Conservation (phyloP, 2,113 vertebrate species). For the Sarotherodon lohbergeri region DNA sequence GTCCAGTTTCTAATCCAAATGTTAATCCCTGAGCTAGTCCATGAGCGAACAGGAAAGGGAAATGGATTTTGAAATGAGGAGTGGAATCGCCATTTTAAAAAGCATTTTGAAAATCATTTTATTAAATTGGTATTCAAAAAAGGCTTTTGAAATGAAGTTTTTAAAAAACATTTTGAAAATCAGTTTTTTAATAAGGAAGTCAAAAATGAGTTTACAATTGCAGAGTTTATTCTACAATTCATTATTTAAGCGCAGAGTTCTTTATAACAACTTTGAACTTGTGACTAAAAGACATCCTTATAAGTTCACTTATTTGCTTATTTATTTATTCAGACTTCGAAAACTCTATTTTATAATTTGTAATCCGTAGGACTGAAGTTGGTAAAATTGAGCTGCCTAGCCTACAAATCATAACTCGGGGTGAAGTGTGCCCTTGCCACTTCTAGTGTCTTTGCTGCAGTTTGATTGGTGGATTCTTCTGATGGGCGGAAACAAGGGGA, state of each 20-base stretch:
- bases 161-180: accelerated
- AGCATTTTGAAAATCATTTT: neutral
- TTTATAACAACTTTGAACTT: neutral
- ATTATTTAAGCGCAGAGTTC: neutral
- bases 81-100: neutral
- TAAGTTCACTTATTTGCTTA: neutral
- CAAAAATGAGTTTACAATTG: neutral
- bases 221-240: neutral
- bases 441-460: neutral
- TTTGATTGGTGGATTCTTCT: constrained; percentile 20
- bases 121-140: neutral
- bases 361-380: accelerated
- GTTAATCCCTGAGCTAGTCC: neutral
- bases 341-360: neutral
- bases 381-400: neutral
- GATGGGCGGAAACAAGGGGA: neutral
- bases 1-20: neutral
- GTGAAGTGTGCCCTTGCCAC: accelerated
- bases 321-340: neutral
- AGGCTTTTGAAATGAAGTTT: neutral
- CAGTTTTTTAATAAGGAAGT: neutral
- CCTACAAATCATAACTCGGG: neutral
- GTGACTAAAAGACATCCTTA: neutral
- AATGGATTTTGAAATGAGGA: neutral
- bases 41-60: neutral